These are phyloP conservation scores for Eurystomus glaucurus DNA, from an alignment of 2,797 vertebrate species.

Conservation along the genomic window DNA sequence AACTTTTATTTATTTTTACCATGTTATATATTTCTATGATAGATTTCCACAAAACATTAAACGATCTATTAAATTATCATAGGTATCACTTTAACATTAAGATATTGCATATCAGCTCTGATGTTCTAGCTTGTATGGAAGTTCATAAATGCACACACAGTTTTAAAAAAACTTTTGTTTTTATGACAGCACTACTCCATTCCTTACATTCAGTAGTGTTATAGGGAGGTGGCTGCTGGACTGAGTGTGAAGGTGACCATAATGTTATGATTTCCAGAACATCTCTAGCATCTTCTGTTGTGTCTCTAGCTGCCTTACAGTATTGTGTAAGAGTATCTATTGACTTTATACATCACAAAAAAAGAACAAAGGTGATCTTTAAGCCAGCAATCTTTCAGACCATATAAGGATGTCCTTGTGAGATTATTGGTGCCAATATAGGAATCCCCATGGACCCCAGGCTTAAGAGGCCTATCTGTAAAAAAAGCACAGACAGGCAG, in stretches of 20 bases:
- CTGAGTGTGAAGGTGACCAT: background rate
- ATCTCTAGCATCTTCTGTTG: background rate
- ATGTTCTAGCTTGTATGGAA: background rate
- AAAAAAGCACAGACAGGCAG: background rate
- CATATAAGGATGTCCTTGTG: background rate
- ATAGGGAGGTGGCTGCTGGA: background rate
- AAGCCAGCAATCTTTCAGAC: background rate
- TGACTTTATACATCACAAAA: background rate
- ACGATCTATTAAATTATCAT: background rate
- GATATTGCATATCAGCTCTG: background rate
- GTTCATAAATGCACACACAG: background rate
- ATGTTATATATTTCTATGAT: background rate
- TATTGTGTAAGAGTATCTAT: background rate
- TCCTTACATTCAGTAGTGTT: background rate
- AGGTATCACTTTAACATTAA: background rate
- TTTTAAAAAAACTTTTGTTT: background rate
- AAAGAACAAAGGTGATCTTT: background rate
- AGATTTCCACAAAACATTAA: background rate
- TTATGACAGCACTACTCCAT: background rate
- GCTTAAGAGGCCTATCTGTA: background rate
- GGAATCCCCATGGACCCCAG: accelerated
- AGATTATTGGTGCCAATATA: background rate
- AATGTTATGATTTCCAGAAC: background rate
- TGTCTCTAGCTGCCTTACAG: background rate
- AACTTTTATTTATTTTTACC: background rate